Base-by-base conservation (phyloP, 23 tunicate species). In the Ascidia mentula region DNA sequence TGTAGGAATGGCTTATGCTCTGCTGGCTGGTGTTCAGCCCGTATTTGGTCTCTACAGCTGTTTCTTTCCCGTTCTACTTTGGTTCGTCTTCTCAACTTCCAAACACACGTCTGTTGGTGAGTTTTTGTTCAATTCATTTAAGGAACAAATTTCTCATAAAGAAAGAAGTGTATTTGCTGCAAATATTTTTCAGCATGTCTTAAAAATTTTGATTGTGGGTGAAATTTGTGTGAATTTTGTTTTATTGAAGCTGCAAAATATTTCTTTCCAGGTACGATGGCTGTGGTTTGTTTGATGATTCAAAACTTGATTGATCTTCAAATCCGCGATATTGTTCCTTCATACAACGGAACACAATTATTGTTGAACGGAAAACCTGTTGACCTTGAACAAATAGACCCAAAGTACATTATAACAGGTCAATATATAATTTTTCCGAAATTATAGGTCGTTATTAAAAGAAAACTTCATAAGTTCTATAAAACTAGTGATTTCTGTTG, bases 1-100 rank as follows among this genome's bases (percentile, higher is more conserved):
- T 72, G 18, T 60, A 92, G 97, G 98, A 32, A 93, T 93, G 98
- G 98, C 98, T 2, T 93, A 93, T 84, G 98, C 98, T 13, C 74
- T 93, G 39, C 87, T 93, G 7, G 98, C 98, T 24, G 87, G 87
- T 7, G 98, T 93, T 30, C 93, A 81, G 53, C 98, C 98, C 20
- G 98, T 93, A 7, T 93, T 88, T 65, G 98, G 98, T 45, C 78
- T 93, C 18, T 93, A 93, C 93, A 93, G 98, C 37, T 93, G 98
- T 45, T 93, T 93, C 61, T 93, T 93, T 79, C 93, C 98, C 84
- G 98, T 93, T 36, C 42, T 93, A 8, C 89, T 93, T 1, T 93
- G 98, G 98, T 93, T 93, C 69, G 84, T 93, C 22, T 93, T 93
- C 77, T 81, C 98, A 1, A 93, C 98, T 0, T 93, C 98, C 0